Conservation (phyloP, 2,888 invertebrate species). For the Phasia obesa region DNA sequence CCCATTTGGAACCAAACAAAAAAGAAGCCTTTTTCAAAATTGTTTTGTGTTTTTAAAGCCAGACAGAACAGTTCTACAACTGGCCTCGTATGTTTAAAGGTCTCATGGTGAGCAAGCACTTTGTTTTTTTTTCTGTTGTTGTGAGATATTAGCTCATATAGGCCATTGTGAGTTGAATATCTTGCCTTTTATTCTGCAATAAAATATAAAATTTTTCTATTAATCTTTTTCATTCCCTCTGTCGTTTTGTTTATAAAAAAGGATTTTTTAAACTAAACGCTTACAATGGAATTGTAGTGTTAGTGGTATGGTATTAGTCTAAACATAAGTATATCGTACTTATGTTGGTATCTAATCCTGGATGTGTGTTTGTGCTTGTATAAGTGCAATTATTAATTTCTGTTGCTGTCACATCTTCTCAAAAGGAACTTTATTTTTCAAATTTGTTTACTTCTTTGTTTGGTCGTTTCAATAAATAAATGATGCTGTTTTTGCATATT, state of each 20-base stretch:
- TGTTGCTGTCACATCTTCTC: constrained; percentile 61
- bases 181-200: constrained; percentile 12
- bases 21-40: no score
- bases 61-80: neutral
- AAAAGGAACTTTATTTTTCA: constrained; percentile 41
- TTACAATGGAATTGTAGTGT: neutral
- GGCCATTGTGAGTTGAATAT: constrained; percentile 29
- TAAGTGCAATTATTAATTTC: constrained; percentile 35
- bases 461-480: constrained; percentile 50
- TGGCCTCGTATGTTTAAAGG: neutral
- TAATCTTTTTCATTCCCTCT: neutral
- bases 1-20: no score
- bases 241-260: neutral
- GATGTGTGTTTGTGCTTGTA: constrained; percentile 5
- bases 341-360: constrained; percentile 2
- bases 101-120: constrained; percentile 52
- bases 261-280: neutral
- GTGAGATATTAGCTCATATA: constrained; percentile 34
- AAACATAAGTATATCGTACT: neutral
- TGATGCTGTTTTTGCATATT: constrained; percentile 42
- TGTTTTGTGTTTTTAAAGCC: neutral
- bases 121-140: constrained; percentile 54
- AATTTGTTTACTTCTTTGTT: constrained; percentile 32
- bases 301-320: neutral
- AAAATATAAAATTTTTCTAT: constrained; percentile 54